Base-by-base conservation (phyloP, 2,888 invertebrate genomes). In the Frankliniella intonsa region DNA sequence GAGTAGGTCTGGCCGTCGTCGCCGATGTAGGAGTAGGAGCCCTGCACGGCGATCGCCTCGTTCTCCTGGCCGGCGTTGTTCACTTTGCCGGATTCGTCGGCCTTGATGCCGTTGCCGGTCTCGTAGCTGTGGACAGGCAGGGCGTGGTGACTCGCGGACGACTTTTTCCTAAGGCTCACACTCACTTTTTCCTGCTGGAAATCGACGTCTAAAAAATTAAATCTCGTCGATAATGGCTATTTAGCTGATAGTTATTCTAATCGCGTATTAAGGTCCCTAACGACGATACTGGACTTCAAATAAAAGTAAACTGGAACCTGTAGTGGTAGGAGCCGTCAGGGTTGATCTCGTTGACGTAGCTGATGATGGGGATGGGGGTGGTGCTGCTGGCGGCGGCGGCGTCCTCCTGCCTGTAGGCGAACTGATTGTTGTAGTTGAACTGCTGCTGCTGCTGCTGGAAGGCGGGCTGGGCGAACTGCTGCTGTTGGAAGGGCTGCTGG, bases 261-360 rank as follows among this genome's bases (percentile, higher is more conserved):
- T 38, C 3, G 38, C 2, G 38, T 38, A 38, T 38, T 38, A 38
- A 38, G 38, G 38, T 38, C 38, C 38, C 38, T 38, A 5, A 5
- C 3, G 38, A 5, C 38, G 38, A 38, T 38, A 5, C 38, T 5
- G 38, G 38, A 38, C 38, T 38, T 5, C 3, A 38, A 38, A 38
- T 38, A 38, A 38, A 38, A 3, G 38, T 5, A 38, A 38, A 38
- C 38, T 38, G 38, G 38, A 38, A 92, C 92, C 91, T 92, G 87
- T 90, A 93, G 84, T 90, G 90, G 86, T 93, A 93, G 86, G 89
- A 91, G 81, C 92, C 92, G 85, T 91, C 92, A 76, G 92, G 91
- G 85, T 91, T 91, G 86, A 91, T 92, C 55, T 89, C 89, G 84
- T 91, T 92, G 83, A 90, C 90, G 85, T 90, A 91, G 83, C 90